Evolutionary conservation across 2,113 vertebrate species (phyloP).

Genomic region (Baryphthengus martii): DNA sequence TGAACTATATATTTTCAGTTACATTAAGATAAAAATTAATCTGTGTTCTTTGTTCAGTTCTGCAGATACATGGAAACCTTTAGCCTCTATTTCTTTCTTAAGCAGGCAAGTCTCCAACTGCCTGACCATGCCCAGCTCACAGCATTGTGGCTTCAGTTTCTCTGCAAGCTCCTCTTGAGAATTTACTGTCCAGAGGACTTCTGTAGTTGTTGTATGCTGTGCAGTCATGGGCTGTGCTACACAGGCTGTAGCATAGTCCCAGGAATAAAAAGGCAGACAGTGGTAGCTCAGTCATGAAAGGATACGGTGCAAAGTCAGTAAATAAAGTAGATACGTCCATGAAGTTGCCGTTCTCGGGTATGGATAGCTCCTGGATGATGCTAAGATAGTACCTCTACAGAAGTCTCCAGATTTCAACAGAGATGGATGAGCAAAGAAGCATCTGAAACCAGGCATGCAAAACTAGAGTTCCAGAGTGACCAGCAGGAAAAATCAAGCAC

Average conservation of each 20-base stretch:
- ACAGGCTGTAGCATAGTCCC: background rate
- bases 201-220: background rate
- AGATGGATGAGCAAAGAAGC: background rate
- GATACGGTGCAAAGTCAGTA: background rate
- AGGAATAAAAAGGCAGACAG: background rate
- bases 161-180: background rate
- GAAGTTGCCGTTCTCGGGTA: rapidly evolving
- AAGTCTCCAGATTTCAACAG: background rate
- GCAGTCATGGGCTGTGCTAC: background rate
- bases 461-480: background rate
- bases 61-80: background rate
- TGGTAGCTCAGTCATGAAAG: background rate
- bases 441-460: background rate
- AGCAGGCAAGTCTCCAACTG: background rate
- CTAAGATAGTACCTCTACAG: background rate
- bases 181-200: background rate
- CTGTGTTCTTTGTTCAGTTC: background rate
- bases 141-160: background rate
- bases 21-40: background rate
- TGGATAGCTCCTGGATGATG: background rate
- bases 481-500: background rate
- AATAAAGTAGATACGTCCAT: background rate
- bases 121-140: background rate
- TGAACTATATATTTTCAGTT: background rate
- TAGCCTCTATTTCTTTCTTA: background rate